Evolutionary conservation across 2,888 invertebrate species (phyloP), one percentile per base, ranked within the genome.

Genomic region (Drosophila stalkeri): DNA sequence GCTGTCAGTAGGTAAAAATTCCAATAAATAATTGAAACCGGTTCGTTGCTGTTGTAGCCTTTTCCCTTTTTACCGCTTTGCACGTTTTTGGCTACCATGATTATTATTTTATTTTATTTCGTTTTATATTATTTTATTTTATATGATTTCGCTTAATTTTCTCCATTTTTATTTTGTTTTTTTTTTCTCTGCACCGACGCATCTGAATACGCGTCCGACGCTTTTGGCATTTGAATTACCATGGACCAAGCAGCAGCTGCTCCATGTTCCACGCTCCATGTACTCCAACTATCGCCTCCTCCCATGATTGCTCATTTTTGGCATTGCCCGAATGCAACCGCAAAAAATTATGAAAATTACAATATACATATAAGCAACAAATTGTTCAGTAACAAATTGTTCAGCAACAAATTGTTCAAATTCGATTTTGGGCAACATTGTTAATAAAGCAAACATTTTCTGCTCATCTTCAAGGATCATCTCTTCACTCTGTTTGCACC

Each of bases 1-100:
- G 85, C 85, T 86, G 85, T 86, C 87, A 85, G 85, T 86, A 84
- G 85, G 85, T 85, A 85, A 85, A 85, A 85, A 85, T 85, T 85
- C 87, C 85, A 86, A 85, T 85, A 85, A 85, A 85, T 85, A 85
- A 85, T 85, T 85, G 85, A 87, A 85, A 86, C 80, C 80, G 85
- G 87, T 76, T 80, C 76, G 72, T 83, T 84, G 46, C 46, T 23
- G 83, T 72, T 83, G 74, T 69, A 64, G 55, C 54, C 11, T 47
- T 61, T 44, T 63, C 49, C 60, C 56, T 54, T 61, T 68, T 54
- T 51, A 61, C 61, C 64, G 51, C 55, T 61, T 12, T 56, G 67
- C 60, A 67, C 70, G 78, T 61, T 71, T 75, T 75, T 68, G 59
- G 39, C 70, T 44, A n/a, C 70, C 64, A 78, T 78, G 77, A 75